Conservation (phyloP, 2,888 invertebrate genomes). For the Scaptomyza polygonia region DNA sequence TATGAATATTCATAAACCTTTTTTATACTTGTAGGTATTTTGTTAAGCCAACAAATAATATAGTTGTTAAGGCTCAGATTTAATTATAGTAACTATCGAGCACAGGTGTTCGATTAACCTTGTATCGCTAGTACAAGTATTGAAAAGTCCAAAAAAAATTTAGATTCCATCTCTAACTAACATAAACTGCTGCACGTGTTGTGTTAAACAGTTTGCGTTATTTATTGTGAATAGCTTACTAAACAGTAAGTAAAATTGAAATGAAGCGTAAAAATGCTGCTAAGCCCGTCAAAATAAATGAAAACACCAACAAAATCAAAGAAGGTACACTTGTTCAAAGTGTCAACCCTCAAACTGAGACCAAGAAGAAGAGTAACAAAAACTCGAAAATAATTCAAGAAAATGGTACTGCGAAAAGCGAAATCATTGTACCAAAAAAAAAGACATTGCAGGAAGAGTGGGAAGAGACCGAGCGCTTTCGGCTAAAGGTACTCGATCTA, state of each 20-base stretch:
- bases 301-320: constrained; percentile 16
- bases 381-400: constrained; percentile 1
- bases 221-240: constrained; percentile 7
- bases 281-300: neutral
- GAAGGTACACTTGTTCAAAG: constrained; percentile 20
- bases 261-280: neutral
- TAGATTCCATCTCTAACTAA: constrained; percentile 21
- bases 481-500: constrained; percentile 72
- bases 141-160: neutral
- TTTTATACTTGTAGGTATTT: neutral
- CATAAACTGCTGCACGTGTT: constrained; percentile 54
- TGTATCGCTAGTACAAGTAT: constrained; percentile 1
- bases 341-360: constrained; percentile 19
- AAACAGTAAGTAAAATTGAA: neutral
- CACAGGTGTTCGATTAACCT: constrained; percentile 2
- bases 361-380: neutral
- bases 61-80: neutral
- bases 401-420: neutral
- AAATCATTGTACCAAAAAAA: neutral
- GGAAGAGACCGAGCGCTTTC: constrained; percentile 22
- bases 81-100: neutral
- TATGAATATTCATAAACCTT: neutral
- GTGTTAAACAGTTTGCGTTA: constrained; percentile 9
- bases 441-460: constrained; percentile 13
- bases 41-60: neutral